phyloP scores from a whole-genome alignment of 2,797 vertebrate genomes.

The Setipinna tenuifilis region DNA sequence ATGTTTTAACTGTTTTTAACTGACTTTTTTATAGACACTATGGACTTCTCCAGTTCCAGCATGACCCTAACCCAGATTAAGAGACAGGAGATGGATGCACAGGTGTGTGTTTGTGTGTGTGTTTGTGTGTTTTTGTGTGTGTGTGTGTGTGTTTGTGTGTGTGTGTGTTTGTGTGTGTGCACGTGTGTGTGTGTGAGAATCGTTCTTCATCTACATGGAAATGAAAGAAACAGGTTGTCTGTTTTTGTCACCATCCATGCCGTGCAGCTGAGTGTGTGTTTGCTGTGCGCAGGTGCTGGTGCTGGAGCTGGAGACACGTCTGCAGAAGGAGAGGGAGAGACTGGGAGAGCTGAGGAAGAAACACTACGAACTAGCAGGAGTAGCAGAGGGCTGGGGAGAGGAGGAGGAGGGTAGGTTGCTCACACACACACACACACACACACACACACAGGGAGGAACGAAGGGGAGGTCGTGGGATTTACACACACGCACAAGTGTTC shows the following conservation, averaged over 20 bases:
- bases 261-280: neutral
- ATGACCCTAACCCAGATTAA: conserved; percentile 98
- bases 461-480: too few relatives aligned
- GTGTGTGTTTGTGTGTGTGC: too few relatives aligned
- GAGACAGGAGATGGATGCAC: conserved; percentile 96
- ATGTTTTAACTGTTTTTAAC: neutral
- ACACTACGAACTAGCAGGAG: conserved; percentile 93
- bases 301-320: conserved; percentile 89
- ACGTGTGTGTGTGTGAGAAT: too few relatives aligned
- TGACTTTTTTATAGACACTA: conserved; percentile 73
- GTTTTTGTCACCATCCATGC: neutral
- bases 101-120: conserved; percentile 68
- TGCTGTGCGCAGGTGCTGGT: conserved; percentile 85
- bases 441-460: neutral
- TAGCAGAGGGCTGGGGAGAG: conserved; percentile 93
- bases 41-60: conserved; percentile 95
- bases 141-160: neutral
- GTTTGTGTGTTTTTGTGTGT: neutral
- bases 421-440: neutral
- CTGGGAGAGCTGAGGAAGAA: conserved; percentile 96
- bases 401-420: conserved; percentile 69
- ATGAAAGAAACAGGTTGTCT: neutral
- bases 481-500: neutral
- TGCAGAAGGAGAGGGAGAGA: conserved; percentile 93
- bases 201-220: too few relatives aligned